Evolutionary conservation across 2,113 vertebrate genomes (phyloP).

Genomic region (Murina feae): DNA sequence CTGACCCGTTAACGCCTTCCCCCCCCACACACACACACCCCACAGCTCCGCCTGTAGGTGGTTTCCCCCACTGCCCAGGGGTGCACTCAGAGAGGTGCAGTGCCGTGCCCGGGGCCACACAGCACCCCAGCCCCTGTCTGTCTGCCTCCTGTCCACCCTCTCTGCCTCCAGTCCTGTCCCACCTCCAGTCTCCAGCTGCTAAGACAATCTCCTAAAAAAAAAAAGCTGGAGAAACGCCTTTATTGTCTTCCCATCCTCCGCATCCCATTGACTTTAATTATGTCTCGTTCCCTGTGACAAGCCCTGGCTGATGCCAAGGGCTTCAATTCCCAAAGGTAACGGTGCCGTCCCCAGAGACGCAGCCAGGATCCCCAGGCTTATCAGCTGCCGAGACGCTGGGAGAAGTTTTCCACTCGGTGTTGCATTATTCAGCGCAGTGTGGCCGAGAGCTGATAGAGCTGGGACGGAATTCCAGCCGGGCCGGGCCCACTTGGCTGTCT

Average conservation of each 20-base stretch:
- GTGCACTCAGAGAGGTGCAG: neutral
- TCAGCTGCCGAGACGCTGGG: constrained; percentile 6
- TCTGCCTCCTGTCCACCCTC: neutral
- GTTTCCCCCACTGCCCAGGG: neutral
- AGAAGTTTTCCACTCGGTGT: constrained; percentile 60
- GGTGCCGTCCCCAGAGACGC: constrained; percentile 40
- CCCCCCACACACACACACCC: too few relatives aligned
- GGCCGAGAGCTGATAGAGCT: neutral
- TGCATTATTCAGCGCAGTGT: constrained; percentile 64
- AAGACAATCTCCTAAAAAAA: neutral
- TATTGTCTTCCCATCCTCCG: neutral
- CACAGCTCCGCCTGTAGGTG: neutral
- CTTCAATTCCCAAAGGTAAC: constrained; percentile 44
- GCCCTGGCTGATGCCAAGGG: constrained; percentile 9
- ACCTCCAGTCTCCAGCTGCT: neutral
- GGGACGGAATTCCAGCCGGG: neutral
- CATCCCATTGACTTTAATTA: neutral
- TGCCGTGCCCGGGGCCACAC: neutral
- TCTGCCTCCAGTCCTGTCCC: neutral
- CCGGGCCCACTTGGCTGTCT: fast-evolving
- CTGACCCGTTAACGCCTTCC: fast-evolving
- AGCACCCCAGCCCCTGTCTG: neutral
- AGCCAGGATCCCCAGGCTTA: constrained; percentile 37
- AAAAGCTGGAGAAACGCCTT: neutral
- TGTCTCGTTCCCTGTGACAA: constrained; percentile 28